Evolutionary conservation across 2,113 vertebrate species (phyloP), one percentile per base, ranked within the genome.

Genomic region (Climacteris rufus): DNA sequence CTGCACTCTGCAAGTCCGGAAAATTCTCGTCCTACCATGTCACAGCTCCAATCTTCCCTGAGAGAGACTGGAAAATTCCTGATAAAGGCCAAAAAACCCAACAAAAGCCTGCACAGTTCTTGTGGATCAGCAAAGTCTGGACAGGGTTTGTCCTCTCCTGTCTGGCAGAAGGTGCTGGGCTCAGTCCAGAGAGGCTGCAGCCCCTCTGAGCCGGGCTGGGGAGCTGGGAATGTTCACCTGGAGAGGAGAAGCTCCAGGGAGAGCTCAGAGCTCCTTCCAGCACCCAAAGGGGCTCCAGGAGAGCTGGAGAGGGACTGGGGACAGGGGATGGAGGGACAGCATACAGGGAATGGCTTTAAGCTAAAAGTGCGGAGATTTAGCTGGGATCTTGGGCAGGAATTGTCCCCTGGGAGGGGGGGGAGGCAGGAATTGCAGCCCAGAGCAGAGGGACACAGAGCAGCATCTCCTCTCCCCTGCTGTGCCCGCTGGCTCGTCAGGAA

Each of bases 21-120:
- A 88, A 69, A 87, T 64, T 92, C 80, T 53, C 13, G 40, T 61
- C 74, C 80, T 7, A 9, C 23, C 18, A 0, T 10, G 40, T 18
- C 86, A 30, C 33, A 11, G 61, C 30, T 74, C 59, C 52, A 35
- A 15, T 13, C 61, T 64, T 10, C 23, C 47, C 35, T 27, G 13
- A 9, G 47, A 61, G 54, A 22, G 13, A 1, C 10, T 8, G 57
- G 4, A 4, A 4, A 49, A 25, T 17, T 80, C 37, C 63, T 16
- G 37, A 1, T 11, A 61, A 15, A 13, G 89, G 5, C 15, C 30
- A 40, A 40, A 25, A 13, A 86, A 42, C 15, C 53, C 35, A 54
- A 6, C 12, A 10, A 18, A 35, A 50, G 1, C 0, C 2, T 31
- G 9, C 13, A 17, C 5, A 0, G 1, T 19, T 14, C 57, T 10